A percentile compares a stretch with the other conserved stretches of the same genome.
phyloP scores from a whole-genome alignment of 2,113 vertebrate genomes.

The Suricata suricatta region DNA sequence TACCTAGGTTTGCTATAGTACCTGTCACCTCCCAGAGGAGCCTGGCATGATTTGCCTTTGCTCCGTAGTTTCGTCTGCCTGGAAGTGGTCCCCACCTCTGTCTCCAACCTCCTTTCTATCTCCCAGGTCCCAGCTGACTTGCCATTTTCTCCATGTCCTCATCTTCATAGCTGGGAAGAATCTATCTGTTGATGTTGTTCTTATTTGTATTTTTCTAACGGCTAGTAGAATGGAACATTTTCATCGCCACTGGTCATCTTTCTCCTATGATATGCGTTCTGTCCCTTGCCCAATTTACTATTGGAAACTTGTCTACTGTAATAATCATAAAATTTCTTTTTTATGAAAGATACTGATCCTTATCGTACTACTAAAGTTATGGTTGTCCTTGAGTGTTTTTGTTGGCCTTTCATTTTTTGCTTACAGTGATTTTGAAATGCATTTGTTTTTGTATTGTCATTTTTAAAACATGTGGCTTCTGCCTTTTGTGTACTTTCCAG shows the following conservation, averaged over 20 bases:
- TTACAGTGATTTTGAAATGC: not conserved
- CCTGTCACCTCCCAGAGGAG: not conserved
- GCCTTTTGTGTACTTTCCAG: not conserved
- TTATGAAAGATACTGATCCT: not conserved
- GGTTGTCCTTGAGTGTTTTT: not conserved
- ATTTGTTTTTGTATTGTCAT: not conserved
- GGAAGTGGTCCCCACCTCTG: not conserved
- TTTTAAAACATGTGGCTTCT: constrained; percentile 21
- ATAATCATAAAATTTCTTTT: not conserved
- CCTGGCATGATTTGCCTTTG: not conserved
- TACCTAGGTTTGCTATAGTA: not conserved
- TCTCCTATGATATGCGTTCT: not conserved
- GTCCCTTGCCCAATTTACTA: not conserved
- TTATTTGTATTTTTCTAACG: not conserved
- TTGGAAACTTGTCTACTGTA: not conserved
- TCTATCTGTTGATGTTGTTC: not conserved
- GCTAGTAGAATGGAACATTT: not conserved
- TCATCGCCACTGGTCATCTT: not conserved
- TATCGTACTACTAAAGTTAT: not conserved
- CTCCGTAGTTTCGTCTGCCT: not conserved
- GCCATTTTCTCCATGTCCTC: not conserved
- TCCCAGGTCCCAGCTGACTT: not conserved
- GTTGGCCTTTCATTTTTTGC: not conserved
- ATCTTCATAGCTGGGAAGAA: not conserved
- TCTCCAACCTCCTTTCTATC: not conserved